These are phyloP conservation scores for Cuculus canorus DNA, from an alignment of 2,797 vertebrate genomes.

Conservation along the genomic window DNA sequence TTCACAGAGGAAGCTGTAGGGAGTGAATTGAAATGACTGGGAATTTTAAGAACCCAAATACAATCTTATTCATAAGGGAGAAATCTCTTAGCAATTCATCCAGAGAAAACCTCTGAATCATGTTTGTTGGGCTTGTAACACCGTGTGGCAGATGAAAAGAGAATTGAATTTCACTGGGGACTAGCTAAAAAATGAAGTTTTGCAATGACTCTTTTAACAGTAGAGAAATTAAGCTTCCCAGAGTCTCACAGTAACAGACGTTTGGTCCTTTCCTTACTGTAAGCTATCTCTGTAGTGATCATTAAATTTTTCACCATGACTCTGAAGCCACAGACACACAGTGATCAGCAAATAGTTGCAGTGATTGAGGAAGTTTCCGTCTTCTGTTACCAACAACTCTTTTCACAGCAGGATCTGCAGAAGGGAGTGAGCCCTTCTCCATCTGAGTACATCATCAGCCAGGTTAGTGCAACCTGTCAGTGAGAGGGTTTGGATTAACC, in stretches of 20 bases:
- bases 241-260: background rate
- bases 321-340: background rate
- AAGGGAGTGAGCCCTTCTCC: background rate
- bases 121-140: background rate
- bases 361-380: background rate
- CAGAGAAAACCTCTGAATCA: background rate
- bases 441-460: background rate
- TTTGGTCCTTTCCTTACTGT: background rate
- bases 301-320: background rate
- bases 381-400: background rate
- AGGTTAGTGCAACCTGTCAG: background rate
- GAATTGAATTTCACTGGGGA: background rate
- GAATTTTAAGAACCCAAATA: background rate
- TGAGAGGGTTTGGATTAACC: background rate
- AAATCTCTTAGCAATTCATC: background rate
- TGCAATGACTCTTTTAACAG: background rate
- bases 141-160: background rate
- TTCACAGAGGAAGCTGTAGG: background rate
- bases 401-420: background rate
- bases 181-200: background rate
- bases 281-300: background rate
- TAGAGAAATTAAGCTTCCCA: background rate
- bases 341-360: background rate
- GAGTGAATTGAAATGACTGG: conserved; percentile 16
- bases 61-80: background rate